These are phyloP conservation scores for Heteractis magnifica DNA, from an alignment of 92 coral and sea anemone species.

Conservation along the genomic window DNA sequence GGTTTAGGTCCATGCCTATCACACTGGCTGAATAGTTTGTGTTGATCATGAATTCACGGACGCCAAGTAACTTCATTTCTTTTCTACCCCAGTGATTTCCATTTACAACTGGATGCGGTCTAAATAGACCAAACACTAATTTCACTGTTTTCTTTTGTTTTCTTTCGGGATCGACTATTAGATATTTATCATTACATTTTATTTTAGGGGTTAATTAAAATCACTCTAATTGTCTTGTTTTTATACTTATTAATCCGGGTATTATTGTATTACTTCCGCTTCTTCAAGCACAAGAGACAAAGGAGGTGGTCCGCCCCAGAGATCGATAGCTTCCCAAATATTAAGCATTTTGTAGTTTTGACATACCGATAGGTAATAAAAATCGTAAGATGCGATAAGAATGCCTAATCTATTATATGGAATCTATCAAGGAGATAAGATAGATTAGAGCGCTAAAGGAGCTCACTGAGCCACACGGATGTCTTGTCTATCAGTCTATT, in stretches of 20 bases:
- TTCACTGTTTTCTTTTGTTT: not conserved
- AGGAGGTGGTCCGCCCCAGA: not conserved
- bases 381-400: not conserved
- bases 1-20: too few species aligned
- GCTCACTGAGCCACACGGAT: not conserved
- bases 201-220: not conserved
- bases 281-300: not conserved
- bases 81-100: too few species aligned
- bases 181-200: not conserved
- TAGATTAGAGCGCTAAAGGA: not conserved
- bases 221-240: not conserved
- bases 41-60: too few species aligned
- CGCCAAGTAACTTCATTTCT: too few species aligned
- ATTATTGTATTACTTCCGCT: not conserved
- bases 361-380: slow-evolving; percentile 8
- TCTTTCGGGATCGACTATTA: not conserved
- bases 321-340: not conserved
- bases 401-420: not conserved
- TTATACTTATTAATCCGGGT: not conserved
- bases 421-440: not conserved
- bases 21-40: too few species aligned
- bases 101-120: too few species aligned
- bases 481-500: not conserved
- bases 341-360: not conserved
- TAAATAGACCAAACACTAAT: not conserved